Base-by-base conservation (phyloP, 1,140 invertebrate genomes). In the Rhizoglyphus robini region DNA sequence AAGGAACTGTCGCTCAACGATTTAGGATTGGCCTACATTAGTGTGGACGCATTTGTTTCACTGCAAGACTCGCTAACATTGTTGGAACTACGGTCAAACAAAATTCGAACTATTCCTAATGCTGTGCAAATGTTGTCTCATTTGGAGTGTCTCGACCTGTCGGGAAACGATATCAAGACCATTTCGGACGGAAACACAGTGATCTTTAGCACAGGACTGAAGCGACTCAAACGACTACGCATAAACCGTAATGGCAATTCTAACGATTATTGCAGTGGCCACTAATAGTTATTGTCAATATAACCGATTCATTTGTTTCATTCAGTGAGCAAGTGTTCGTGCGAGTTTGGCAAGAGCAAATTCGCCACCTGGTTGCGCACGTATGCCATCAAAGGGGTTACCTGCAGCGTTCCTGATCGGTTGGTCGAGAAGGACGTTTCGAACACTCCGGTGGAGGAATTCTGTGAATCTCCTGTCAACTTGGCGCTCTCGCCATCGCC, bases 141-240 rank as follows among this genome's bases (percentile, higher is more conserved):
- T 20, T 36, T 68, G n/a, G 67, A 65, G 67, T 49, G 62, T 65
- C 36, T 68, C 8, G 67, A 68, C 34, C 36, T 68, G 20, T 29
- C 23, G 1, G 51, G 30, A 11, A 68, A 68, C 48, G 65, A 66
- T 4, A 68, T 68, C 13, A 36, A 60, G 27, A 32, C 54, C 0
- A 49, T 65, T 36, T 29, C 63, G 15, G 67, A 68, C 36, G 67
- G 31, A 25, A 30, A 48, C n/a, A 58, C 63, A 1, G 31, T 20
- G 23, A 32, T 48, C 20, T 49, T 68, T 4, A 27, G 34, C 2
- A 20, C 47, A 48, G 54, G 67, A 18, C 36, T 68, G 5, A 66
- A 66, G 36, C 32, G 67, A 13, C 27, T 68, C 5, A 66, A 59
- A 51, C 29, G 38, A 36, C 25, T 68, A 8, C 20, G 25, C n/a